These are phyloP conservation scores for Pseudomugil gertrudae DNA, from an alignment of 2,797 vertebrate genomes.

Conservation along the genomic window DNA sequence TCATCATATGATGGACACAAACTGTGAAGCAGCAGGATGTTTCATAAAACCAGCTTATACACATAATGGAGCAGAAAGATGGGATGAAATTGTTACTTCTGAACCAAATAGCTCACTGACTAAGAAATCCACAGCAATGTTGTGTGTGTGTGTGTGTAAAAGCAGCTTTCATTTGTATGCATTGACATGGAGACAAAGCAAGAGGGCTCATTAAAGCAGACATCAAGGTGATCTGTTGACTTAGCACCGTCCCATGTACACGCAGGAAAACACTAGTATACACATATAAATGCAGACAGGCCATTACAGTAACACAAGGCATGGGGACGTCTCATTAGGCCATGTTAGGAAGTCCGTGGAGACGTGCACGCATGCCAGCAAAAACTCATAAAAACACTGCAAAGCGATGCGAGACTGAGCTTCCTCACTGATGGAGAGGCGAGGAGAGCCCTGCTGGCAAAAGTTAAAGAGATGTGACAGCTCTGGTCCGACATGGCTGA, in stretches of 20 bases:
- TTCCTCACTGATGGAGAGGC: constrained; percentile 3
- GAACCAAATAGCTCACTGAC: background rate
- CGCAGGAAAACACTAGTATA: constrained; percentile 10
- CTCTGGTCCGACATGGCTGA: constrained; percentile 31
- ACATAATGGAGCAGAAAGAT: background rate
- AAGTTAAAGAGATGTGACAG: constrained; percentile 65
- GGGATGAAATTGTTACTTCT: constrained; percentile 2
- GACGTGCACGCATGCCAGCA: background rate
- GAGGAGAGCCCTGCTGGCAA: constrained; percentile 16
- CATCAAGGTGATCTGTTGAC: constrained; percentile 72
- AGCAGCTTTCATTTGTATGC: constrained; percentile 66
- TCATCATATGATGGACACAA: constrained; percentile 39
- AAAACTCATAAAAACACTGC: constrained; percentile 2
- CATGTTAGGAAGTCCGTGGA: constrained; percentile 28
- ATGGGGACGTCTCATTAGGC: constrained; percentile 38
- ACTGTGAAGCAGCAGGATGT: constrained; percentile 38
- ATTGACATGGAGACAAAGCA: constrained; percentile 64
- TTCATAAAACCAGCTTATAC: constrained; percentile 15
- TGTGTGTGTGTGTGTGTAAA: constrained; percentile 29
- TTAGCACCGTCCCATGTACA: constrained; percentile 44
- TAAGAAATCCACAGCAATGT: constrained; percentile 10
- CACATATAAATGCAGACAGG: constrained; percentile 6
- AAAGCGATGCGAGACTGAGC: constrained; percentile 7
- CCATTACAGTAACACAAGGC: constrained; percentile 28
- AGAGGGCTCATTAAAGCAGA: constrained; percentile 64